Conservation (phyloP, 2,888 invertebrate species). For the Stictocephala bisonia region DNA sequence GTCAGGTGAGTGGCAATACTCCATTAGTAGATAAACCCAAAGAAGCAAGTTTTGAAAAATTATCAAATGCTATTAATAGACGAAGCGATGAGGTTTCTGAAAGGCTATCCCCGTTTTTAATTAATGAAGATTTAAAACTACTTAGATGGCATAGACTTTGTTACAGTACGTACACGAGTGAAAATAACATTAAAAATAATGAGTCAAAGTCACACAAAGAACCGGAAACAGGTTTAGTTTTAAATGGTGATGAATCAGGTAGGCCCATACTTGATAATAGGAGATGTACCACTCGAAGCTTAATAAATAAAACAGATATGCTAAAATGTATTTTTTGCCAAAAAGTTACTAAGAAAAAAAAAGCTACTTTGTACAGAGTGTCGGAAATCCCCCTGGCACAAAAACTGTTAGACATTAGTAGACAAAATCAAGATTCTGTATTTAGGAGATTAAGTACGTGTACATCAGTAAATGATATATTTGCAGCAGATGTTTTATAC, state of each 20-base stretch:
- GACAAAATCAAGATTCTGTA: slow-evolving; percentile 8
- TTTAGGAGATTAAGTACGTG: slow-evolving; percentile 30
- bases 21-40: slow-evolving; percentile 17
- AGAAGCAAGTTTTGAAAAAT: neutral
- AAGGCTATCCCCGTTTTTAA: neutral
- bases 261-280: neutral
- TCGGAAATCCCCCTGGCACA: slow-evolving; percentile 5
- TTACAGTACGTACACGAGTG: slow-evolving; percentile 23
- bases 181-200: neutral
- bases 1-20: slow-evolving; percentile 6
- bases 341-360: slow-evolving; percentile 5
- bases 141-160: slow-evolving; percentile 24
- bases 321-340: slow-evolving; percentile 27
- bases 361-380: neutral
- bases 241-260: neutral
- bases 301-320: slow-evolving; percentile 2
- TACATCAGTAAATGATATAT: slow-evolving; percentile 25
- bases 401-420: neutral
- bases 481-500: slow-evolving; percentile 19
- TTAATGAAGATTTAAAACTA: neutral
- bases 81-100: slow-evolving; percentile 2
- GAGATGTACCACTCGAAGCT: neutral
- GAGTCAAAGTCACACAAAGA: neutral
- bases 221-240: neutral
- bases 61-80: slow-evolving; percentile 5